Percentiles rank a stretch among this genome's conserved stretches.
Conservation (phyloP, 2,888 invertebrate species). For the Temnothorax unifasciatus region DNA sequence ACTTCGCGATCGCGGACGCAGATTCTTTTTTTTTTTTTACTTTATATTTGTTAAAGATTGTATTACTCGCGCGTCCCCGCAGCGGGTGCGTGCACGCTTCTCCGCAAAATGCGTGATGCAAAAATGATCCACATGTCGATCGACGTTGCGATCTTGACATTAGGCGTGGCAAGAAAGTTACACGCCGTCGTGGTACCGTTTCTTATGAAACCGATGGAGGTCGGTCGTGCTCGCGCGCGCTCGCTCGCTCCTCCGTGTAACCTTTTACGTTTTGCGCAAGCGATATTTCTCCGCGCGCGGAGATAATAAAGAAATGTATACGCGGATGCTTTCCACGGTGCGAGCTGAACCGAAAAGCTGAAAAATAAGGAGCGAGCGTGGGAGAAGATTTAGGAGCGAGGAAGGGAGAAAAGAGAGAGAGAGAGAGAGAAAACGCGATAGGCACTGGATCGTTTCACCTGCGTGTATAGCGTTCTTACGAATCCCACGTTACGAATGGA, state of each 20-base stretch:
- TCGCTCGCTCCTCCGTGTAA: slow-evolving; percentile 58
- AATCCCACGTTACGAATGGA: slow-evolving; percentile 21
- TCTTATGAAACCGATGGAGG: slow-evolving; percentile 64
- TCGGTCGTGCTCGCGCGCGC: slow-evolving; percentile 59
- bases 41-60: not conserved
- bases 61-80: not conserved
- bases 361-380: slow-evolving; percentile 49
- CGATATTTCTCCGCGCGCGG: slow-evolving; percentile 72
- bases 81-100: too few relatives aligned
- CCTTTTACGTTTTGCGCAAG: slow-evolving; percentile 74
- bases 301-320: slow-evolving; percentile 64
- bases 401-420: not conserved
- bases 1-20: not conserved
- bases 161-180: slow-evolving; percentile 72
- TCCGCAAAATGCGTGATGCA: too few relatives aligned
- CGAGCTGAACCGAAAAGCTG: slow-evolving; percentile 50
- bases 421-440: slow-evolving; percentile 9
- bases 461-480: not conserved
- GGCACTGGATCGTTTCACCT: slow-evolving; percentile 19
- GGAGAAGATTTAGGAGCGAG: slow-evolving; percentile 34
- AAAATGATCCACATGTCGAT: slow-evolving; percentile 30
- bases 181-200: slow-evolving; percentile 34
- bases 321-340: slow-evolving; percentile 61
- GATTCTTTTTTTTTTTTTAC: not conserved
- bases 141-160: slow-evolving; percentile 71